Conservation (phyloP, 2,888 invertebrate genomes). For the Archaeoteleia sp. region DNA sequence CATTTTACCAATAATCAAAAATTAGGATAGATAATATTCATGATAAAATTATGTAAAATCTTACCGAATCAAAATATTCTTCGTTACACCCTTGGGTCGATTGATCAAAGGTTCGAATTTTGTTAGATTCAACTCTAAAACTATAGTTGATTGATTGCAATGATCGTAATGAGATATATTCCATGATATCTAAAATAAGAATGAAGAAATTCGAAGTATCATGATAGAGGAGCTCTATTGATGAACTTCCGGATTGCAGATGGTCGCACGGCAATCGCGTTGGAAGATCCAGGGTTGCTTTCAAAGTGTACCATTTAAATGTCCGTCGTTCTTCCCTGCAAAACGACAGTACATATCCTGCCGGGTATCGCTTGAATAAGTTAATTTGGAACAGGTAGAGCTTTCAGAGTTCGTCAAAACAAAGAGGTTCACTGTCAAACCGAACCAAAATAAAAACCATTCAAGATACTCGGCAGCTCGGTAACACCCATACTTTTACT, state of each 20-base stretch:
- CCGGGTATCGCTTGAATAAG: constrained; percentile 69
- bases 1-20: too few relatives aligned
- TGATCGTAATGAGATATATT: not conserved
- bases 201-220: constrained; percentile 44
- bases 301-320: constrained; percentile 62
- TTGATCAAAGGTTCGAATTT: too few relatives aligned
- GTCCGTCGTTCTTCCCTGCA: constrained; percentile 50
- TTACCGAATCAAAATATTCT: too few relatives aligned
- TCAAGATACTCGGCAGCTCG: constrained; percentile 55
- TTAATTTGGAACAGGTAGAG: constrained; percentile 73
- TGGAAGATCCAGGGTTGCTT: constrained; percentile 43
- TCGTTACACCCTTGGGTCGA: too few relatives aligned
- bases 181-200: constrained; percentile 4
- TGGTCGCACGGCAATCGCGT: constrained; percentile 38
- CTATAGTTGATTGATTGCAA: too few relatives aligned
- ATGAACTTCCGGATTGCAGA: constrained; percentile 54
- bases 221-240: constrained; percentile 34
- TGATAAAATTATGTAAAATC: too few relatives aligned
- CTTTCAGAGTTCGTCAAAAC: constrained; percentile 65
- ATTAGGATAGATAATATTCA: too few relatives aligned
- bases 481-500: constrained; percentile 58
- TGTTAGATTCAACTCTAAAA: too few relatives aligned
- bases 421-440: constrained; percentile 69
- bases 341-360: constrained; percentile 71
- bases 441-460: constrained; percentile 72